Base-by-base conservation (phyloP, 1,140 invertebrate species). In the Neotoxoptera formosana region DNA sequence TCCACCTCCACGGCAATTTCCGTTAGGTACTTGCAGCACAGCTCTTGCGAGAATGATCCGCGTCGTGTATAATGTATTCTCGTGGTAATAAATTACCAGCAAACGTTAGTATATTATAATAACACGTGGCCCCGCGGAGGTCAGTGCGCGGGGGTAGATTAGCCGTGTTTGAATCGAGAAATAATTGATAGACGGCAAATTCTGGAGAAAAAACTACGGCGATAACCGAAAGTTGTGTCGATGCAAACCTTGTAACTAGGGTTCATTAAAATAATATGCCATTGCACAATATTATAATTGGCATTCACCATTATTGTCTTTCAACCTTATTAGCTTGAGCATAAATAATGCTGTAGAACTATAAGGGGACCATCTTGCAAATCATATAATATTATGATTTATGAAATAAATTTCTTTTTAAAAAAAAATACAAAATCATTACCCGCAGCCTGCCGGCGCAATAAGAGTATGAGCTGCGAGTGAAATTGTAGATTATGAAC, bases 11-110 rank as follows among this genome's bases (percentile, higher is more conserved):
- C n/a, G 4, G 60, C 30, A 76, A 76, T 76, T 76, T 76, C 60
- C 60, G 60, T n/a, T 76, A 76, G 60, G 60, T 76, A 76, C 60
- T 34, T 76, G n/a, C 60, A n/a, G n/a, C 60, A n/a, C 60, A 34
- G 60, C 60, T 76, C n/a, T 76, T 76, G 60, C 60, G 4, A n/a
- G 60, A 76, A 76, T 30, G 60, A 76, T 76, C 60, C 60, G 14
- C 60, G n/a, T n/a, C 60, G n/a, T 76, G n/a, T 76, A 76, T 76
- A 76, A 76, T 76, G n/a, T 76, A 76, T 76, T 76, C 14, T 76
- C 60, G 7, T 34, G 17, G 60, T 76, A 76, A 76, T 76, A 76
- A 76, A 76, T 76, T 76, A 76, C 14, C 30, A 76, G 60, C 60
- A 76, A 30, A 76, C 60, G 11, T 76, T 76, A 76, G 60, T 76